A percentile compares a stretch with the other conserved stretches of the same genome.
These are phyloP conservation scores for Cettia cetti DNA, from an alignment of 2,113 vertebrate genomes.

Conservation along the genomic window DNA sequence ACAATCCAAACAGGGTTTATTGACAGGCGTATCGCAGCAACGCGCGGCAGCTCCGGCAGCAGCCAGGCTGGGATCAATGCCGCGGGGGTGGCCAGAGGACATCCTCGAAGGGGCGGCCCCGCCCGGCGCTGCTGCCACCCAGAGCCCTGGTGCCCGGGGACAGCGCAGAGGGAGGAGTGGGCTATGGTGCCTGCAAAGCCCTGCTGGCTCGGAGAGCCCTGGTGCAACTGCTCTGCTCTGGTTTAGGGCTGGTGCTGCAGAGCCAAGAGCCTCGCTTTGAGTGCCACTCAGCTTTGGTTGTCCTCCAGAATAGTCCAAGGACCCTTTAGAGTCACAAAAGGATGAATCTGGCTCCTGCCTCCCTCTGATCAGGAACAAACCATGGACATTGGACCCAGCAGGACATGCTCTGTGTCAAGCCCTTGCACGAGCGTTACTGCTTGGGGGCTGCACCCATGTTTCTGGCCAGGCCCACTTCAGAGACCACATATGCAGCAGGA, in stretches of 20 bases:
- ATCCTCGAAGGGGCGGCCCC: background rate
- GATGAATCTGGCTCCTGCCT: background rate
- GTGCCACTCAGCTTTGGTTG: background rate
- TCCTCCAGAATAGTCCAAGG: background rate
- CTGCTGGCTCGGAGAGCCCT: rapidly evolving
- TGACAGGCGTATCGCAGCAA: conserved; percentile 81
- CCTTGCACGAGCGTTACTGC: rapidly evolving
- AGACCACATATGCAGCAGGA: rapidly evolving
- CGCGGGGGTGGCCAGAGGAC: background rate
- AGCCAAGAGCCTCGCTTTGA: background rate
- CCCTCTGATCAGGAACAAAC: background rate
- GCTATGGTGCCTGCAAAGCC: background rate
- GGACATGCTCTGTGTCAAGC: background rate
- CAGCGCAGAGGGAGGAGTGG: background rate
- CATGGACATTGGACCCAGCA: background rate
- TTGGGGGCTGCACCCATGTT: background rate
- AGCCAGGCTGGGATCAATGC: conserved; percentile 20
- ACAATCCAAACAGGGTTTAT: conserved; percentile 81
- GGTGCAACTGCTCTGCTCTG: background rate
- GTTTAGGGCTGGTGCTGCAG: background rate
- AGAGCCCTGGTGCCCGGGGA: rapidly evolving
- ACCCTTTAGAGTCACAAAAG: background rate
- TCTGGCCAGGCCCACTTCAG: background rate
- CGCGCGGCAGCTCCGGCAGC: conserved; percentile 64
- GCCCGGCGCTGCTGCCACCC: background rate